Percentiles rank a stretch among this genome's conserved stretches.
Conservation (phyloP, 1,140 invertebrate species). For the Pseudomyrmex sp. region DNA sequence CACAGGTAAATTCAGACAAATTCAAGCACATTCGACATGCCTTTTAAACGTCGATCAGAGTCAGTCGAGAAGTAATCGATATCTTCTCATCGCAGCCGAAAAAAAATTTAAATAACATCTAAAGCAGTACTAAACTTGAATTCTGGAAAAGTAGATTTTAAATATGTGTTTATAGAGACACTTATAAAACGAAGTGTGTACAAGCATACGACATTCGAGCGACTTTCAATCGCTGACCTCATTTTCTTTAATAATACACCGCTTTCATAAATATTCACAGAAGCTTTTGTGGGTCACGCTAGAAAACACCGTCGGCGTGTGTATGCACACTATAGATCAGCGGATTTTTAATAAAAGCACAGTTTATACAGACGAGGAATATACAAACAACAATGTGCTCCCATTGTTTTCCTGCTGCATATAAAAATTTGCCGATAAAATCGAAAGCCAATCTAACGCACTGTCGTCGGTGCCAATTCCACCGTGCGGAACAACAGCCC, state of each 20-base stretch:
- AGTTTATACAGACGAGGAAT: conserved; percentile 35
- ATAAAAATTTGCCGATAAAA: conserved; percentile 54
- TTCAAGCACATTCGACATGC: conserved; percentile 25
- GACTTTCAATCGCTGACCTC: conserved; percentile 19
- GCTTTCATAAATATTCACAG: conserved; percentile 10
- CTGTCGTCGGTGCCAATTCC: conserved; percentile 23
- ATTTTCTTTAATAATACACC: conserved; percentile 1
- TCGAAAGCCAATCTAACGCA: conserved; percentile 46
- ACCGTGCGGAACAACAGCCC: conserved; percentile 1
- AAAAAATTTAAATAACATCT: too few relatives aligned
- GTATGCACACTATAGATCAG: conserved; percentile 11
- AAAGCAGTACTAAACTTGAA: too few relatives aligned
- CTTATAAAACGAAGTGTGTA: background rate
- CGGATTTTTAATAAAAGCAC: conserved; percentile 46
- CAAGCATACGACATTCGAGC: too few relatives aligned
- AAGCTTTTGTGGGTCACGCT: background rate
- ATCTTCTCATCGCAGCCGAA: background rate
- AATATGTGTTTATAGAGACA: background rate
- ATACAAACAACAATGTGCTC: conserved; percentile 3
- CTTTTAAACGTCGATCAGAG: conserved; percentile 30
- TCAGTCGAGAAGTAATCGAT: background rate
- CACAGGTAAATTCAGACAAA: background rate
- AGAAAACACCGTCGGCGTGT: background rate
- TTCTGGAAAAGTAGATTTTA: too few relatives aligned
- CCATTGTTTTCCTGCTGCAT: conserved; percentile 17